These are phyloP conservation scores for Holocentrus rufus DNA, from an alignment of 2,797 vertebrate species.

Conservation along the genomic window DNA sequence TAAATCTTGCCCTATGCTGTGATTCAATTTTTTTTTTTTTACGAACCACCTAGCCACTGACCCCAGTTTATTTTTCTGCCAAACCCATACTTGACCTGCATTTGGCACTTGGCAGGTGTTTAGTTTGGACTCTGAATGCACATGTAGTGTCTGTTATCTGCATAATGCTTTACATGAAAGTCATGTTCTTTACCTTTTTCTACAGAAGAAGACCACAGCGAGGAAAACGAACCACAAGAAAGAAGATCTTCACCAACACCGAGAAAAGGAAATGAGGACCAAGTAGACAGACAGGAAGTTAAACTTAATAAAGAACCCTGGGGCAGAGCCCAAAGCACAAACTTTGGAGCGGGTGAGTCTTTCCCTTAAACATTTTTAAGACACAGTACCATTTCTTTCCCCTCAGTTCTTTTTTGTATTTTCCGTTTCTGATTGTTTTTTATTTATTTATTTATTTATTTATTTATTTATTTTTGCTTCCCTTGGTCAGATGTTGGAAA, in stretches of 20 bases:
- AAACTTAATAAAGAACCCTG: fast-evolving
- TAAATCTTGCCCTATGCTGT: no score
- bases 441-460: not conserved
- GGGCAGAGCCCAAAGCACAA: fast-evolving
- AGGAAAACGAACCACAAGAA: not conserved
- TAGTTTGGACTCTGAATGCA: not conserved
- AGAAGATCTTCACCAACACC: fast-evolving
- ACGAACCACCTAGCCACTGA: no score
- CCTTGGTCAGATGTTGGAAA: constrained; percentile 29
- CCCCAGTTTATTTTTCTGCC: no score
- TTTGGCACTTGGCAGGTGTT: no score
- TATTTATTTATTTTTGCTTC: no score
- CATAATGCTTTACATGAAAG: not conserved
- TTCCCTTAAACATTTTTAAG: not conserved
- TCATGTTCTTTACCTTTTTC: not conserved
- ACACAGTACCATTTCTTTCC: not conserved
- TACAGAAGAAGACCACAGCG: not conserved
- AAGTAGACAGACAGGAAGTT: not conserved
- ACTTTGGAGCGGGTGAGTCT: constrained; percentile 7
- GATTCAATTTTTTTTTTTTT: no score
- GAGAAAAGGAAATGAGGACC: not conserved
- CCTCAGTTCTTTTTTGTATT: not conserved
- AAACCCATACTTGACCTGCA: no score
- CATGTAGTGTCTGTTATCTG: not conserved
- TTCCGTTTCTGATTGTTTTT: no score